These are phyloP conservation scores for Petrolisthes cinctipes DNA, from an alignment of 2,888 invertebrate species.

Conservation along the genomic window DNA sequence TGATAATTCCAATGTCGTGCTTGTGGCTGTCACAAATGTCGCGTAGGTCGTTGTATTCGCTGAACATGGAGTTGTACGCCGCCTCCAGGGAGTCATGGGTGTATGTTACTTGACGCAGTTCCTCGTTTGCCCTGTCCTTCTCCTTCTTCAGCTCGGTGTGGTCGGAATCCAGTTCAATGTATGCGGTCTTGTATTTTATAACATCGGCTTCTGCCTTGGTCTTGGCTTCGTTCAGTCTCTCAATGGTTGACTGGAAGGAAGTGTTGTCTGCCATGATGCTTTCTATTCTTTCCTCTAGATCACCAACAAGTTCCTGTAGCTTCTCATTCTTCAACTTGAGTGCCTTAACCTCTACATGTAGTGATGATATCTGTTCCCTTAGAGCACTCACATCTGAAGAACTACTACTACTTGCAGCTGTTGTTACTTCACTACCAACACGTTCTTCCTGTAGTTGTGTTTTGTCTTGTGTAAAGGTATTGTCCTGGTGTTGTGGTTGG, in stretches of 20 bases:
- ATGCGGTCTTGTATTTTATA: conserved; percentile 55
- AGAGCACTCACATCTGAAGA: conserved; percentile 13
- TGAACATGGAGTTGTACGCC: conserved; percentile 61
- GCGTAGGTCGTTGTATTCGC: conserved; percentile 59
- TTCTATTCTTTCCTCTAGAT: conserved; percentile 54
- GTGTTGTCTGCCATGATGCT: conserved; percentile 44
- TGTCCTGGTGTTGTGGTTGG: conserved; percentile 23
- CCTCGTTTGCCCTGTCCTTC: conserved; percentile 47
- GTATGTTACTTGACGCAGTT: conserved; percentile 49
- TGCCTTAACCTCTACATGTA: conserved; percentile 41
- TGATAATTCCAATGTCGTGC: conserved; percentile 50
- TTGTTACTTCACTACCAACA: not conserved
- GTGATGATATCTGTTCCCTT: conserved; percentile 24
- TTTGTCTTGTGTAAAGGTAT: not conserved
- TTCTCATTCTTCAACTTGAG: conserved; percentile 53
- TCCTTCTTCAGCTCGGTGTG: conserved; percentile 57
- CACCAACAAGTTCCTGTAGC: conserved; percentile 30
- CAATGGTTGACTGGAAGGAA: conserved; percentile 43
- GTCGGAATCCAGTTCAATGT: conserved; percentile 60
- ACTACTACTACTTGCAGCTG: not conserved
- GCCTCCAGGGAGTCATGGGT: conserved; percentile 57
- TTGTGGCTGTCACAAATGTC: conserved; percentile 52
- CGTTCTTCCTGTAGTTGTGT: not conserved
- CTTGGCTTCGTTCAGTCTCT: conserved; percentile 49
- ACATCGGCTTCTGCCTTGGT: conserved; percentile 53